phyloP scores from a whole-genome alignment of 2,888 invertebrate species.

The Timandra comae region DNA sequence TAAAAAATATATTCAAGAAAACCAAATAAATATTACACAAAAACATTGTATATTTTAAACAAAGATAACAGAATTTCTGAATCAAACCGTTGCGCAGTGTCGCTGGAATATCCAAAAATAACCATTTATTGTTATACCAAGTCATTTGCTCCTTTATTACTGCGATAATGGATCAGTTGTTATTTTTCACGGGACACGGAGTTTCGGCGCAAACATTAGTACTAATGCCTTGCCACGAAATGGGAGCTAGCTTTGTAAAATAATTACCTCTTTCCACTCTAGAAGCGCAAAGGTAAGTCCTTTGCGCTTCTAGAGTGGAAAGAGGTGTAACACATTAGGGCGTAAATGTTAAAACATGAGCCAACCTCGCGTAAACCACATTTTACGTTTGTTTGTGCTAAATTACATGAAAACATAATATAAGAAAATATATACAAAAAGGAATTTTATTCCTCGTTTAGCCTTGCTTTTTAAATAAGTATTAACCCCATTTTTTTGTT shows the following conservation, averaged over 20 bases:
- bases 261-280: conserved; percentile 48
- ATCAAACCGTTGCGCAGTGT: conserved; percentile 16
- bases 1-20: no score
- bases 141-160: conserved; percentile 40
- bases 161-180: conserved; percentile 46
- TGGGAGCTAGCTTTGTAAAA: conserved; percentile 37
- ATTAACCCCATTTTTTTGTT: conserved; percentile 1
- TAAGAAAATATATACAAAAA: no score
- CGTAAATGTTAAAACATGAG: conserved; percentile 26
- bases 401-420: conserved; percentile 5
- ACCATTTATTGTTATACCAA: conserved; percentile 28
- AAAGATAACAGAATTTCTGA: no score
- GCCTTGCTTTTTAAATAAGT: not conserved
- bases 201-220: conserved; percentile 48
- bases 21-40: no score
- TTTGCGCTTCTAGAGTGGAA: conserved; percentile 33
- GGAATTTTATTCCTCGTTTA: no score
- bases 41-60: no score
- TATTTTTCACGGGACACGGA: conserved; percentile 48
- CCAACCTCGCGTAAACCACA: conserved; percentile 12
- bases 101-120: conserved; percentile 30
- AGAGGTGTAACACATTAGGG: conserved; percentile 27
- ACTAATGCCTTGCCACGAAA: conserved; percentile 44
- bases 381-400: conserved; percentile 16
- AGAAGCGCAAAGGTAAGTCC: no score